Percentiles rank a stretch among this genome's conserved stretches.
Conservation (phyloP, 2,113 vertebrate genomes). For the Bungarus multicinctus region DNA sequence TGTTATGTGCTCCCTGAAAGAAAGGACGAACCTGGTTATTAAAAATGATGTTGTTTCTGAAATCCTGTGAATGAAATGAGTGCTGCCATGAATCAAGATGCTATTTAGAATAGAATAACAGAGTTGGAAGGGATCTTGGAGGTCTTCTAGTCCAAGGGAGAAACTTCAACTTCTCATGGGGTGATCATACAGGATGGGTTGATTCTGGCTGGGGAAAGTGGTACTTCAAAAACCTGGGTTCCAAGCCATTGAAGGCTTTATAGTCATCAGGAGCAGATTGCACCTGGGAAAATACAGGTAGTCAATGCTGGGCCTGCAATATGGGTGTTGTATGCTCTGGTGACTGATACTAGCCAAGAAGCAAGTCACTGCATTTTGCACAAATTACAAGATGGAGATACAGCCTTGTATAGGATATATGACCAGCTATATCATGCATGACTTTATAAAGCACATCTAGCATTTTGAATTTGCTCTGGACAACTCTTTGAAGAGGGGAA, state of each 20-base stretch:
- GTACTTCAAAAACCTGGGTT: not conserved
- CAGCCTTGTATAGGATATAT: not conserved
- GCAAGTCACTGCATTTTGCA: not conserved
- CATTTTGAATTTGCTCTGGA: not conserved
- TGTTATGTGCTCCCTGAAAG: too few relatives aligned
- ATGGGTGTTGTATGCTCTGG: not conserved
- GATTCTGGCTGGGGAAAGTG: not conserved
- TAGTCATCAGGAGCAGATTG: not conserved
- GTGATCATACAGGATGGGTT: not conserved
- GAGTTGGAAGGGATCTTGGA: too few relatives aligned
- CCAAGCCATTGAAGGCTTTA: not conserved
- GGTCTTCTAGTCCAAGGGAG: not conserved
- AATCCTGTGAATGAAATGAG: not conserved
- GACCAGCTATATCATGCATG: not conserved
- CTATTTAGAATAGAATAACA: not conserved
- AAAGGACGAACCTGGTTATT: not conserved
- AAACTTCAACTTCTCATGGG: not conserved
- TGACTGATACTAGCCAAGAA: not conserved
- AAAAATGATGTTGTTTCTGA: not conserved
- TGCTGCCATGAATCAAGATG: conserved; percentile 13
- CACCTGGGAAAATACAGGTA: not conserved
- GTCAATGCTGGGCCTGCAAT: not conserved
- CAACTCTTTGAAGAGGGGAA: too few relatives aligned
- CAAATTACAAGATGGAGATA: not conserved
- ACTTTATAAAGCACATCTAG: too few relatives aligned